These are phyloP conservation scores for Bemisia tabaci DNA, from an alignment of 1,140 invertebrate genomes.

Conservation along the genomic window DNA sequence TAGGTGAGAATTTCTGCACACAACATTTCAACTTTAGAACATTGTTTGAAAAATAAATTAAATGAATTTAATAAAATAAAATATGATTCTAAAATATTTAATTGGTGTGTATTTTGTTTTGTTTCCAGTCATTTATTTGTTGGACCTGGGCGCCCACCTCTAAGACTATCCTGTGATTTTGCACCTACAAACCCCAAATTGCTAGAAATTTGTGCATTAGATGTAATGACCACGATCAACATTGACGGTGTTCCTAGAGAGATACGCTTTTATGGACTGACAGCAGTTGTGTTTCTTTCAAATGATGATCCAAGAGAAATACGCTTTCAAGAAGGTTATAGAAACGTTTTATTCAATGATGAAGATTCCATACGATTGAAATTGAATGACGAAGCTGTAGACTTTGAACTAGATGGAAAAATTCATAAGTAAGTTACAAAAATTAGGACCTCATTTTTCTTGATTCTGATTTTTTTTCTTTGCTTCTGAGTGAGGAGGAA, in stretches of 20 bases:
- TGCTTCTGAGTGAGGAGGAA: slow-evolving; percentile 2
- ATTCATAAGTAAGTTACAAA: slow-evolving; percentile 36
- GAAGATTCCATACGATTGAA: slow-evolving; percentile 47
- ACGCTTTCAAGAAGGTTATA: slow-evolving; percentile 56
- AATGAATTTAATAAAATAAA: too few relatives aligned
- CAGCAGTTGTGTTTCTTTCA: slow-evolving; percentile 67
- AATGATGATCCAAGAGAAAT: slow-evolving; percentile 75
- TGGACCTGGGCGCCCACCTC: too few relatives aligned
- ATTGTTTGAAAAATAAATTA: too few relatives aligned
- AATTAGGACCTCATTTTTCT: neutral
- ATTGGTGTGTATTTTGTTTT: too few relatives aligned
- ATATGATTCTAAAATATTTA: too few relatives aligned
- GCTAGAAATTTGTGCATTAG: slow-evolving; percentile 44
- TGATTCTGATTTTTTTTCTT: neutral
- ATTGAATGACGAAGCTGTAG: slow-evolving; percentile 43
- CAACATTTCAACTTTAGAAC: too few relatives aligned
- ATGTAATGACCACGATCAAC: slow-evolving; percentile 60
- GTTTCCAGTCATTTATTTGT: too few relatives aligned
- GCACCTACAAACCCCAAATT: slow-evolving; percentile 41
- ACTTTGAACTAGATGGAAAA: slow-evolving; percentile 53
- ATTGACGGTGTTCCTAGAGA: slow-evolving; percentile 71
- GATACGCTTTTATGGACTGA: slow-evolving; percentile 71
- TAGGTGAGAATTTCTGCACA: too few relatives aligned
- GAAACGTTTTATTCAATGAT: slow-evolving; percentile 50
- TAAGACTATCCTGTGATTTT: too few relatives aligned